Conservation (phyloP, 2,113 vertebrate species). For the Pterophyllum scalare region DNA sequence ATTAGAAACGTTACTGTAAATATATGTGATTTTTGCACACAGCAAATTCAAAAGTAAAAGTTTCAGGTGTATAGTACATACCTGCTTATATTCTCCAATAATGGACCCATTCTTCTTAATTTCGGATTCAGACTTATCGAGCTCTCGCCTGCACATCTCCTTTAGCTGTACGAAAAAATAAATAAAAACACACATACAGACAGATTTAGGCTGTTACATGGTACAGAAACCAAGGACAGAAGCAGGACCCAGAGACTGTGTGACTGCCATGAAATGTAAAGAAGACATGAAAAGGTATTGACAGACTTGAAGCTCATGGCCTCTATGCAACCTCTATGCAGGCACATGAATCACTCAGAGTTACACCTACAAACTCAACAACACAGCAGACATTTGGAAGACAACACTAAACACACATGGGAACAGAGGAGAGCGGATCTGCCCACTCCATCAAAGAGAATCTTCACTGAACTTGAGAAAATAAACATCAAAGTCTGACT, state of each 20-base stretch:
- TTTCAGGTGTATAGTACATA: conserved; percentile 54
- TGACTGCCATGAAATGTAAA: conserved; percentile 41
- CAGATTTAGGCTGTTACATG: conserved; percentile 14
- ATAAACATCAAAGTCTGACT: conserved; percentile 11
- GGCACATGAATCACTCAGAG: conserved; percentile 55
- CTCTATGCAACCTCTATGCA: conserved; percentile 35
- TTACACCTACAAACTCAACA: conserved; percentile 24
- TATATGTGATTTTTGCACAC: background rate
- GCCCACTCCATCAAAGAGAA: conserved; percentile 15
- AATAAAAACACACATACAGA: conserved; percentile 40
- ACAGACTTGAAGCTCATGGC: conserved; percentile 34
- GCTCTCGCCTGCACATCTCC: conserved; percentile 97
- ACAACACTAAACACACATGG: conserved; percentile 20
- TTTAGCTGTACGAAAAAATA: conserved; percentile 85
- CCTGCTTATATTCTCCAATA: conserved; percentile 99
- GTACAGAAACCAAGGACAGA: conserved; percentile 42
- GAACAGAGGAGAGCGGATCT: conserved; percentile 21
- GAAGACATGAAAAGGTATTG: conserved; percentile 47
- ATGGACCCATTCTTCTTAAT: conserved; percentile 98
- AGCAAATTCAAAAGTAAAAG: background rate
- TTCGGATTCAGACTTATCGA: conserved; percentile 96
- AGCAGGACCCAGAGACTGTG: conserved; percentile 36
- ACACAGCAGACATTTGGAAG: conserved; percentile 49
- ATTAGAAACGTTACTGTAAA: background rate
- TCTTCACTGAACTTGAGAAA: conserved; percentile 14